Percentiles rank a stretch among this genome's conserved stretches.
Conservation (phyloP, 2,113 vertebrate genomes). For the Salvator merianae region DNA sequence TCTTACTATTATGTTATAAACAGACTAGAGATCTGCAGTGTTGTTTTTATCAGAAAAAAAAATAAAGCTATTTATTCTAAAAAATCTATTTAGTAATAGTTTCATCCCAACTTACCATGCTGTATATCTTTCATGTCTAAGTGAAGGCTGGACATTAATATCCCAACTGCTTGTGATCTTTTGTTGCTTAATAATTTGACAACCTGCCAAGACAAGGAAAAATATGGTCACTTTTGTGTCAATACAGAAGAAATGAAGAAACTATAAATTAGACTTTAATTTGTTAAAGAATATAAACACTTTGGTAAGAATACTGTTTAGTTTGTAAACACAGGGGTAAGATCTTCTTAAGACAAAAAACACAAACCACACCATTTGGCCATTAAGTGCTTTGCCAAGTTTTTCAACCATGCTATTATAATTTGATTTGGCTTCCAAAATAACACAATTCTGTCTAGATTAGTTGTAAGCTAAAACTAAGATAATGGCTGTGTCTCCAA, state of each 20-base stretch:
- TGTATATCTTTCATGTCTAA: constrained; percentile 98
- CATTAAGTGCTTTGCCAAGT: constrained; percentile 11
- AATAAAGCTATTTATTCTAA: not conserved
- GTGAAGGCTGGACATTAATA: constrained; percentile 97
- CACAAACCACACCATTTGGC: not conserved
- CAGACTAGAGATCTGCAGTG: not conserved
- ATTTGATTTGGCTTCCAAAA: constrained; percentile 52
- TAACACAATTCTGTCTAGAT: constrained; percentile 59
- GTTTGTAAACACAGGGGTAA: too few relatives aligned
- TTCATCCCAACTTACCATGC: constrained; percentile 82
- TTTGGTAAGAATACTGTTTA: not conserved
- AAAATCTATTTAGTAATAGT: not conserved
- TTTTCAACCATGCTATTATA: constrained; percentile 34
- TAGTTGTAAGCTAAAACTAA: constrained; percentile 51
- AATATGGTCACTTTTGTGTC: constrained; percentile 32
- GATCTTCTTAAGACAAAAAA: too few relatives aligned
- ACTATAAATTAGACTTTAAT: constrained; percentile 1
- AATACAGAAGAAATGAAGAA: constrained; percentile 4
- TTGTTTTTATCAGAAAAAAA: not conserved
- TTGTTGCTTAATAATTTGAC: constrained; percentile 96
- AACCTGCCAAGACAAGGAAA: constrained; percentile 77
- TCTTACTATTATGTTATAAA: not conserved
- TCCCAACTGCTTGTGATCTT: constrained; percentile 96
- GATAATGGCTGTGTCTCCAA: not conserved
- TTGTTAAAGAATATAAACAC: not conserved